Evolutionary conservation across 2,797 vertebrate species (phyloP).

Genomic region (Euthynnus affinis): DNA sequence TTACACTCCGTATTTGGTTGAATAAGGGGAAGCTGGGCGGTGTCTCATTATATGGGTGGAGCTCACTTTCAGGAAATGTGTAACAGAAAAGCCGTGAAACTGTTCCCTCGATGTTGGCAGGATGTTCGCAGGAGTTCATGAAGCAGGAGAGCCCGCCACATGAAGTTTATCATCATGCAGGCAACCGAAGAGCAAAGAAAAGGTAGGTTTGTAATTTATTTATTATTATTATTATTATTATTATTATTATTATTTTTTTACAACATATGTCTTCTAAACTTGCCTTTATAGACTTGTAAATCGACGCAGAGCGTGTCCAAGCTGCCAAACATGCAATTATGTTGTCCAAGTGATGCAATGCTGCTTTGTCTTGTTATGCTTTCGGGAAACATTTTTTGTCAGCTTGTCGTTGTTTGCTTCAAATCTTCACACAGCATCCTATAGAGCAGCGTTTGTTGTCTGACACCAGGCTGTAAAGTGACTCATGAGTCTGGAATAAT

Average conservation of each 20-base stretch:
- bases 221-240: too few species aligned
- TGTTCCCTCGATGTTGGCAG: slow-evolving; percentile 5
- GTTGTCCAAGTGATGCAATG: neutral
- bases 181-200: neutral
- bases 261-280: accelerated
- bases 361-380: neutral
- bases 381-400: neutral
- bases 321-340: neutral
- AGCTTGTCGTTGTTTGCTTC: neutral
- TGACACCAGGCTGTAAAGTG: slow-evolving; percentile 9
- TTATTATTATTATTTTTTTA: too few species aligned
- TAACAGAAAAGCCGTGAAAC: slow-evolving; percentile 5
- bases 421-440: too few species aligned
- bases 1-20: neutral
- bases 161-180: slow-evolving; percentile 19
- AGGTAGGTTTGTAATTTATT: too few species aligned
- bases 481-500: slow-evolving; percentile 42
- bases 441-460: neutral
- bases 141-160: neutral
- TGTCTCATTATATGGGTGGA: slow-evolving; percentile 59
- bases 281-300: neutral
- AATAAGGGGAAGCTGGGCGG: slow-evolving; percentile 48
- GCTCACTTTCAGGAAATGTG: slow-evolving; percentile 66
- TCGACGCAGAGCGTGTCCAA: neutral
- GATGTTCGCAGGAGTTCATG: slow-evolving; percentile 12